Conservation (phyloP, 1,140 invertebrate species). For the Leptinotarsa lineolata region DNA sequence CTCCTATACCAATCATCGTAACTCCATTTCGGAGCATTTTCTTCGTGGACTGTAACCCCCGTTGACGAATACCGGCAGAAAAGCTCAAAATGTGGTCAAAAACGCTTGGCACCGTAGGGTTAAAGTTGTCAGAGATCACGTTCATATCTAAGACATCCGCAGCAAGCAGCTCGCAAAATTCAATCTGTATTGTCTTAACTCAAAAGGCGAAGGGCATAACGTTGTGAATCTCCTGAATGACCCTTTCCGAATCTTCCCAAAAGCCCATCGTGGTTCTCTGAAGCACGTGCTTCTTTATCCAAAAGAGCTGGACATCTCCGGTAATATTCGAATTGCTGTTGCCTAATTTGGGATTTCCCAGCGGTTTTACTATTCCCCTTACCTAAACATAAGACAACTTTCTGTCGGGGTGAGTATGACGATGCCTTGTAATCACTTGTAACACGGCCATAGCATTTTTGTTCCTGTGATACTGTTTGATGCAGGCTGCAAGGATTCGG, state of each 20-base stretch:
- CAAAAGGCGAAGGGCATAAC: slow-evolving; percentile 74
- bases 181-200: slow-evolving; percentile 65
- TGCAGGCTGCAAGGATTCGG: slow-evolving; percentile 70
- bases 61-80: slow-evolving; percentile 73
- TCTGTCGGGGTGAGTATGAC: slow-evolving; percentile 63
- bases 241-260: slow-evolving; percentile 76
- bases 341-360: slow-evolving; percentile 73
- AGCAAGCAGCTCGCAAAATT: slow-evolving; percentile 72
- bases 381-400: slow-evolving; percentile 74
- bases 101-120: slow-evolving; percentile 70
- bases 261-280: slow-evolving; percentile 75
- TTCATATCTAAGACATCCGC: slow-evolving; percentile 79
- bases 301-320: slow-evolving; percentile 73
- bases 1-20: slow-evolving; percentile 76
- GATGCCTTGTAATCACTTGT: slow-evolving; percentile 61
- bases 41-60: slow-evolving; percentile 78
- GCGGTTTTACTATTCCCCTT: slow-evolving; percentile 70
- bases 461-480: slow-evolving; percentile 71
- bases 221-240: slow-evolving; percentile 74
- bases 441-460: slow-evolving; percentile 68
- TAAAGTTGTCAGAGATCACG: slow-evolving; percentile 75
- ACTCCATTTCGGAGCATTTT: slow-evolving; percentile 76
- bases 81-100: slow-evolving; percentile 79
- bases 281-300: slow-evolving; percentile 76
- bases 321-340: slow-evolving; percentile 69